These are phyloP conservation scores for Oeneis ivallda DNA, from an alignment of 2,888 invertebrate species.

Conservation along the genomic window DNA sequence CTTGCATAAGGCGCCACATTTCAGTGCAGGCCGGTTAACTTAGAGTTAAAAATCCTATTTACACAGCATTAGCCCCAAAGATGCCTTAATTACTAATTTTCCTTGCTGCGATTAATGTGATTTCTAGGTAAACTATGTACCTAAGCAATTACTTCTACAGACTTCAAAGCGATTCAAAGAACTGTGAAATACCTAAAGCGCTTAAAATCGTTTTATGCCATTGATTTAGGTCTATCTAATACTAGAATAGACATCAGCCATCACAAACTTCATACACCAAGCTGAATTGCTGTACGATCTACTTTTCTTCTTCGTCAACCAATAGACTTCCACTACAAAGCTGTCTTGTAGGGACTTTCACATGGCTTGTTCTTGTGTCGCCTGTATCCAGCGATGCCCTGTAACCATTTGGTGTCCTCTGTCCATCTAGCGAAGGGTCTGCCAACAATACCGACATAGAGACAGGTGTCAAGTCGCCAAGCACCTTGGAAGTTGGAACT, in stretches of 20 bases:
- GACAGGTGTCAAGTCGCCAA: no score
- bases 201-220: conserved; percentile 58
- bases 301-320: no score
- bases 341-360: no score
- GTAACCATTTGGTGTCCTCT: no score
- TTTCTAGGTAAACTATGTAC: conserved; percentile 18
- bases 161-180: conserved; percentile 34
- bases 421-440: no score
- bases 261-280: not conserved
- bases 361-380: no score
- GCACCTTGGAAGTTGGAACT: no score
- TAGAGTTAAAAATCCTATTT: not conserved
- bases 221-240: not conserved
- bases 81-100: conserved; percentile 17
- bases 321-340: no score
- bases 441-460: no score
- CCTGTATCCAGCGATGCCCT: no score
- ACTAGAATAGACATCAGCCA: conserved; percentile 3
- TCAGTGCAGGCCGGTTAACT: not conserved
- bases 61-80: not conserved
- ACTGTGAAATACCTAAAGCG: conserved; percentile 59
- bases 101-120: not conserved
- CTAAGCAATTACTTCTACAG: conserved; percentile 22
- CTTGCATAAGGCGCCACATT: not conserved
- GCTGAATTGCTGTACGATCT: not conserved